Conservation (phyloP, 2,113 vertebrate genomes). For the Rhinichthys klamathensis region DNA sequence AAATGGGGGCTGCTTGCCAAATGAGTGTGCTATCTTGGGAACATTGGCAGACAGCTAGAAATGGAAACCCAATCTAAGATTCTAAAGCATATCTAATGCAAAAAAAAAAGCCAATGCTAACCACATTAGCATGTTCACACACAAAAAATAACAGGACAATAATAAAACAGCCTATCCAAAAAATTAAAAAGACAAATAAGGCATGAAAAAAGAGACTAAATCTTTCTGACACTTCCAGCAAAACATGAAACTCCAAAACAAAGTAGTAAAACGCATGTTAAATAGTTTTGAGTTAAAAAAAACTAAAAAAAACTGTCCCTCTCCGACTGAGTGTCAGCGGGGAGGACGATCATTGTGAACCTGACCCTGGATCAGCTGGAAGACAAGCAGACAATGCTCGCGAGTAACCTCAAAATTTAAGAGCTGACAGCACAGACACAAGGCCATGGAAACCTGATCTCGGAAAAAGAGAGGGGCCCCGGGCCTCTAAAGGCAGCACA, state of each 20-base stretch:
- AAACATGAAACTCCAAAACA: background rate
- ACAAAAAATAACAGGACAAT: background rate
- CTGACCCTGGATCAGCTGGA: constrained; percentile 30
- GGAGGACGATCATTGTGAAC: background rate
- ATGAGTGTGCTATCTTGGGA: background rate
- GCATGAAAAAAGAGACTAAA: background rate
- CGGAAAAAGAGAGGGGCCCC: constrained; percentile 64
- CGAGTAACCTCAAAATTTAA: constrained; percentile 17
- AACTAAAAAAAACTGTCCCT: background rate
- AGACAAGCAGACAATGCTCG: constrained; percentile 1
- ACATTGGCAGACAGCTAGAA: background rate
- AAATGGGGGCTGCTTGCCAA: background rate
- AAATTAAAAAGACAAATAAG: background rate
- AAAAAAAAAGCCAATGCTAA: background rate
- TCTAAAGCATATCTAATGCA: no score
- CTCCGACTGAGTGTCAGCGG: background rate
- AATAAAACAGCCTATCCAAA: background rate
- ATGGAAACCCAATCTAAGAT: no score
- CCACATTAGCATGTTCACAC: background rate
- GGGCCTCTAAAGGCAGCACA: constrained; percentile 48
- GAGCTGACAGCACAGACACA: constrained; percentile 17
- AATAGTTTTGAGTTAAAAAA: background rate
- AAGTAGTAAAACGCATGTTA: background rate
- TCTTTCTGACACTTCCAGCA: background rate
- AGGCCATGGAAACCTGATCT: constrained; percentile 69